Evolutionary conservation across 2,113 vertebrate species (phyloP).

Genomic region (Chunga burmeisteri): DNA sequence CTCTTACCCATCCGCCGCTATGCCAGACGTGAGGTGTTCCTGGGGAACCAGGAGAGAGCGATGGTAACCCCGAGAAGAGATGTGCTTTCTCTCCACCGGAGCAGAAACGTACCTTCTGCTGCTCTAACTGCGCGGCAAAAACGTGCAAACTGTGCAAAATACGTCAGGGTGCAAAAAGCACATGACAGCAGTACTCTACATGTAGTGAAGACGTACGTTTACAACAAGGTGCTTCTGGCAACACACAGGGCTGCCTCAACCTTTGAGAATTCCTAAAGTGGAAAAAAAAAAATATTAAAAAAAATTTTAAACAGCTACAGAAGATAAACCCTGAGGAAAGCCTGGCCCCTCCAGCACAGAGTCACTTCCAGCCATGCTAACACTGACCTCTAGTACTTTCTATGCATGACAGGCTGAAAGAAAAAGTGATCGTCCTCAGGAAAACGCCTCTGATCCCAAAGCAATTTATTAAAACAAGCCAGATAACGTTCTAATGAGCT

Average conservation of each 20-base stretch:
- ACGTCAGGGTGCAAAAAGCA: too few relatives aligned
- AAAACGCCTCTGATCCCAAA: neutral
- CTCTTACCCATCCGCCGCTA: neutral
- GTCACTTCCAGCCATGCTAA: neutral
- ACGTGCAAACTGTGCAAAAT: neutral
- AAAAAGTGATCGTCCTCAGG: rapidly evolving
- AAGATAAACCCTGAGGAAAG: neutral
- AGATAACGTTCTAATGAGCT: neutral
- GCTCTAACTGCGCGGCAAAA: neutral
- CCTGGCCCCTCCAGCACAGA: neutral
- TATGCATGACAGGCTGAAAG: too few relatives aligned
- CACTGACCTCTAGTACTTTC: neutral
- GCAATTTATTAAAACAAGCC: too few relatives aligned
- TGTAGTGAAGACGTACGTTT: too few relatives aligned
- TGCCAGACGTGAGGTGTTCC: too few relatives aligned
- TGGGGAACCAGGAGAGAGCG: too few relatives aligned
- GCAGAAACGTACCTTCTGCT: neutral
- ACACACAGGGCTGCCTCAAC: neutral
- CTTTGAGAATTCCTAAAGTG: neutral
- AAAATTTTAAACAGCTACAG: neutral
- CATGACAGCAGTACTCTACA: neutral
- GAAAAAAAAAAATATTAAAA: neutral
- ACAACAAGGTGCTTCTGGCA: neutral
- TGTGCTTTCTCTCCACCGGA: neutral
- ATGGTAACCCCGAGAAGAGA: too few relatives aligned